These are phyloP conservation scores for Diarsia rubi DNA, from an alignment of 2,888 invertebrate species.

Conservation along the genomic window DNA sequence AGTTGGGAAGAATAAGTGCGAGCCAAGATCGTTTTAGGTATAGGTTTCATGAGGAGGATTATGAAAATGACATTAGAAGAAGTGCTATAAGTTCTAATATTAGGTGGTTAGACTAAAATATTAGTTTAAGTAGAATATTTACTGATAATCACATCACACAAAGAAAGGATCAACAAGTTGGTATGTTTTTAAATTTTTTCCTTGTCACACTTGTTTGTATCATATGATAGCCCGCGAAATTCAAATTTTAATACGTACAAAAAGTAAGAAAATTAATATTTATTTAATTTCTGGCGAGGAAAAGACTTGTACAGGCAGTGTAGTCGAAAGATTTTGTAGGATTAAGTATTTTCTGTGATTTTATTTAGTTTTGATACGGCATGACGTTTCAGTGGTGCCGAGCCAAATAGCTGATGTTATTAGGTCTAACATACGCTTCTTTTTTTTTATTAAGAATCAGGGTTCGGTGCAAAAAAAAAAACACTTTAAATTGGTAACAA, in stretches of 20 bases:
- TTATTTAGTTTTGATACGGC: not conserved
- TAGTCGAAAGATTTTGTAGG: not conserved
- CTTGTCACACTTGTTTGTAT: not conserved
- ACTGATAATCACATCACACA: not conserved
- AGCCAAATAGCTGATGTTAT: no score
- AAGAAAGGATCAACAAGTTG: not conserved
- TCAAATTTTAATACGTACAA: no score
- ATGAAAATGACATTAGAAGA: constrained; percentile 77
- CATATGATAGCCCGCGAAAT: no score
- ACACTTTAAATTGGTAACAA: no score
- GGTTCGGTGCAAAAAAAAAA: no score
- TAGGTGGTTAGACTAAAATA: constrained; percentile 80
- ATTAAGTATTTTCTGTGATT: no score
- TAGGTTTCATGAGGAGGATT: constrained; percentile 81
- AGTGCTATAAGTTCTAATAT: constrained; percentile 68
- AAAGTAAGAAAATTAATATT: no score
- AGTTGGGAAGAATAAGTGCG: constrained; percentile 80
- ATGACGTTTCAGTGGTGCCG: not conserved
- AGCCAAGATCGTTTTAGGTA: constrained; percentile 83
- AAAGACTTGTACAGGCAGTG: not conserved
- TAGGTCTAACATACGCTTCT: no score
- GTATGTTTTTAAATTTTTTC: not conserved
- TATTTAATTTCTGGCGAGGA: no score
- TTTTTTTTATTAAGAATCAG: no score
- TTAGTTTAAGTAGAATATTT: not conserved